Conservation (phyloP, 2,888 invertebrate genomes). For the Sminthurinus aureus region DNA sequence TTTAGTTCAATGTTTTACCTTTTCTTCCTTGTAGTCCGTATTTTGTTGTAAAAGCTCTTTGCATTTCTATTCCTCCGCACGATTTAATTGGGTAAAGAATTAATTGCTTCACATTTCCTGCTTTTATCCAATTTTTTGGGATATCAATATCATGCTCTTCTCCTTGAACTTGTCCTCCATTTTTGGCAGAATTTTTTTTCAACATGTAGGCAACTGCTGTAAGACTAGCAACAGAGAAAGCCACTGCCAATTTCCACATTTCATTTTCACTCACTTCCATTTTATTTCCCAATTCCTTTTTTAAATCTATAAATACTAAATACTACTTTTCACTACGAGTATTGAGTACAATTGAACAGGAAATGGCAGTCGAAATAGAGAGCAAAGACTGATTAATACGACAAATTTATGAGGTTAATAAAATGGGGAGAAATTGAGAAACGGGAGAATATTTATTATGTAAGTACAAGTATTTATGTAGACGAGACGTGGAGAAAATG, state of each 20-base stretch:
- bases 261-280: not conserved
- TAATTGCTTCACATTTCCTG: slow-evolving; percentile 39
- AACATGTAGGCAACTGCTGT: not conserved
- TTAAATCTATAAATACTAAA: not conserved
- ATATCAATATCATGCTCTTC: not conserved
- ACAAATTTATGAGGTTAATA: not conserved
- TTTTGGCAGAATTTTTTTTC: not conserved
- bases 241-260: not conserved
- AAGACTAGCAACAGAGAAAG: slow-evolving; percentile 9
- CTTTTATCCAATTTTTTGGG: slow-evolving; percentile 46
- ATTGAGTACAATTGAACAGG: not conserved
- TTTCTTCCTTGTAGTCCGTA: slow-evolving; percentile 40
- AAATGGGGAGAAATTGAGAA: too few relatives aligned
- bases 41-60: slow-evolving; percentile 27
- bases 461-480: too few relatives aligned
- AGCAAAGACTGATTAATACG: not conserved
- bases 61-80: slow-evolving; percentile 44
- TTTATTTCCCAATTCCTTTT: not conserved
- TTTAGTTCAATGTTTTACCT: not conserved
- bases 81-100: slow-evolving; percentile 50
- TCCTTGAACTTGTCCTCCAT: not conserved
- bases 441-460: too few relatives aligned
- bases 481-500: too few relatives aligned
- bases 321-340: not conserved
- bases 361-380: not conserved